Percentiles rank a stretch among this genome's conserved stretches.
Evolutionary conservation across 2,797 vertebrate species (phyloP).

Genomic region (Chromis chromis): DNA sequence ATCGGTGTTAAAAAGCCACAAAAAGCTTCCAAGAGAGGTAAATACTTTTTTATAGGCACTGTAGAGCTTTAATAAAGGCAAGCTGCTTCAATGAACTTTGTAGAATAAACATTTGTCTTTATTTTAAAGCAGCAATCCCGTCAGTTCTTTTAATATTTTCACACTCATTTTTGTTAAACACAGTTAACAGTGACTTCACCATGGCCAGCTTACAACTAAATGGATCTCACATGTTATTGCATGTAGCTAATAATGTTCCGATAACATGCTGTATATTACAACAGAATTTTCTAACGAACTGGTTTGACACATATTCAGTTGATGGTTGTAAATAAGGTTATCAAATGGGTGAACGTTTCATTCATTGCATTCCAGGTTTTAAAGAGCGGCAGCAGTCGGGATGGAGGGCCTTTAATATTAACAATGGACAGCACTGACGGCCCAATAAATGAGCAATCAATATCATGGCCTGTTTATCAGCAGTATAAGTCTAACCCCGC

Average conservation of each 20-base stretch:
- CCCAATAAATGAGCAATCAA: background rate
- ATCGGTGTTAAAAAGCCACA: too few species aligned
- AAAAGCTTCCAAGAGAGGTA: too few species aligned
- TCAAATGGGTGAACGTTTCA: background rate
- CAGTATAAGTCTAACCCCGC: background rate
- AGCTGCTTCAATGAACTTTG: background rate
- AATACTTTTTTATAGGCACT: too few species aligned
- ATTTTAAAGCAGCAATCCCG: background rate
- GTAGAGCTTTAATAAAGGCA: too few species aligned
- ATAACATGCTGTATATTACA: too few species aligned
- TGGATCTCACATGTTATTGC: background rate
- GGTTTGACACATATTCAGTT: background rate
- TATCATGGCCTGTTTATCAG: background rate
- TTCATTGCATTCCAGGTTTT: background rate
- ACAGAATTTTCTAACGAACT: too few species aligned
- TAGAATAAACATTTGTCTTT: too few species aligned
- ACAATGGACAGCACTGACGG: background rate
- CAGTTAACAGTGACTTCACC: background rate
- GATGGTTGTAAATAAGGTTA: background rate
- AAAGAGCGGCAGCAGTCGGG: background rate
- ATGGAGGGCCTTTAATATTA: background rate
- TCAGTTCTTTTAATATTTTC: background rate
- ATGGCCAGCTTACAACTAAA: background rate
- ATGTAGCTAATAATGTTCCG: too few species aligned
- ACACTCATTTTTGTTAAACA: background rate